Conservation (phyloP, 1,140 invertebrate species). For the Zaprionus taronus region DNA sequence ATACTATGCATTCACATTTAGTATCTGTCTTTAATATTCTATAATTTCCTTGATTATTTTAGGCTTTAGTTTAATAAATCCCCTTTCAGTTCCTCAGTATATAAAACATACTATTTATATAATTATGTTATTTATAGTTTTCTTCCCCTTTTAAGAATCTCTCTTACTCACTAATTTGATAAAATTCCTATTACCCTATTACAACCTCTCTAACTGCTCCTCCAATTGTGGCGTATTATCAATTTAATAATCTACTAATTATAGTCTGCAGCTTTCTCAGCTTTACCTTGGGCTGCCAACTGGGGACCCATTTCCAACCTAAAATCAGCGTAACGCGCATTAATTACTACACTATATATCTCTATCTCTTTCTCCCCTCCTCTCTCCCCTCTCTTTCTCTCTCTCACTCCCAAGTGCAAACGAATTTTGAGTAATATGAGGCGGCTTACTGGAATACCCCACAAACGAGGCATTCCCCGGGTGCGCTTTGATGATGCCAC, state of each 20-base stretch:
- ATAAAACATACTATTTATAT: no score
- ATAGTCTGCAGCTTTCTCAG: not conserved
- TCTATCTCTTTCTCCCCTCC: not conserved
- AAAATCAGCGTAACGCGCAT: conserved; percentile 29
- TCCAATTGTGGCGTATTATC: no score
- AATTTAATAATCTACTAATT: not conserved
- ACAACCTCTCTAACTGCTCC: no score
- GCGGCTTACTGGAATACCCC: conserved; percentile 6
- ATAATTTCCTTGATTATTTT: no score
- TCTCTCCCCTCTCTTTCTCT: not conserved
- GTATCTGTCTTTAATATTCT: no score
- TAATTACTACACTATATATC: conserved; percentile 26
- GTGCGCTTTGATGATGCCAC: conserved; percentile 53
- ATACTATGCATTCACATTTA: no score
- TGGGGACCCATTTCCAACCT: conserved; percentile 20
- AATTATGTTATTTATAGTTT: no score
- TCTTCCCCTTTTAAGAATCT: no score
- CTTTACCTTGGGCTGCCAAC: not conserved
- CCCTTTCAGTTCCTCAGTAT: no score
- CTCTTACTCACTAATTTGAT: no score
- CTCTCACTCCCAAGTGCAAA: conserved; percentile 32
- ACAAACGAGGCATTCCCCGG: conserved; percentile 34
- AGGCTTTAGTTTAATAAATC: no score
- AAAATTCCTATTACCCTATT: no score
- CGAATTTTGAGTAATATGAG: conserved; percentile 18